Evolutionary conservation across 64 coral and sea anemone genomes (phyloP).

Genomic region (Acropora tenuis): DNA sequence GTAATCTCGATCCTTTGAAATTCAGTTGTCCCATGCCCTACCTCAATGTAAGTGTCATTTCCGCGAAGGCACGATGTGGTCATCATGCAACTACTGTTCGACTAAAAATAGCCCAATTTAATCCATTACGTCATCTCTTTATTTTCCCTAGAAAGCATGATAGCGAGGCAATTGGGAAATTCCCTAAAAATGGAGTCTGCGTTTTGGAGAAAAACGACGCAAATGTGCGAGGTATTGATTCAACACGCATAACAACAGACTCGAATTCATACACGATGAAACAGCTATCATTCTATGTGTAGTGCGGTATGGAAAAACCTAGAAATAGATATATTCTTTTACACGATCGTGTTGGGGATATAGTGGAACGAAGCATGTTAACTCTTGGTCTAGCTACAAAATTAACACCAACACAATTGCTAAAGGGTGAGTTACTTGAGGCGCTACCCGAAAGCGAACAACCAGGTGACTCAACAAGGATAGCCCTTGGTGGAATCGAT

Average conservation of each 20-base stretch:
- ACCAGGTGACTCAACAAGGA: slow-evolving; percentile 32
- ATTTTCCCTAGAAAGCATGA: background rate
- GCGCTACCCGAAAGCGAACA: slow-evolving; percentile 64
- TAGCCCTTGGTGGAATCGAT: slow-evolving; percentile 37
- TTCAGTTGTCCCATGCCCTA: too few relatives aligned
- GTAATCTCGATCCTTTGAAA: too few relatives aligned
- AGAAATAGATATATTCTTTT: slow-evolving; percentile 71
- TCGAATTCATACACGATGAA: background rate
- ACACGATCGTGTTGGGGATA: slow-evolving; percentile 60
- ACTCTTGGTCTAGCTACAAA: slow-evolving; percentile 7
- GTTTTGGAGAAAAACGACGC: background rate
- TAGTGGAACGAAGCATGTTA: slow-evolving; percentile 33
- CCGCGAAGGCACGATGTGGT: too few relatives aligned
- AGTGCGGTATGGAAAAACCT: slow-evolving; percentile 38
- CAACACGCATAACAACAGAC: too few relatives aligned
- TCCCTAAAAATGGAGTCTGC: background rate
- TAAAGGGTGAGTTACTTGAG: slow-evolving; percentile 69
- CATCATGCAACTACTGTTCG: too few relatives aligned
- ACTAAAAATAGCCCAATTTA: too few relatives aligned
- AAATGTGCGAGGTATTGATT: background rate
- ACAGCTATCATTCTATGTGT: background rate
- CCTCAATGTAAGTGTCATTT: too few relatives aligned
- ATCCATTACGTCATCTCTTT: too few relatives aligned
- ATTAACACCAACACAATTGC: slow-evolving; percentile 9
- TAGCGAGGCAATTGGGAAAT: background rate